A percentile compares a stretch with the other conserved stretches of the same genome.
These are phyloP conservation scores for Pseudochirops cupreus DNA, from an alignment of 2,797 vertebrate species.

Conservation along the genomic window DNA sequence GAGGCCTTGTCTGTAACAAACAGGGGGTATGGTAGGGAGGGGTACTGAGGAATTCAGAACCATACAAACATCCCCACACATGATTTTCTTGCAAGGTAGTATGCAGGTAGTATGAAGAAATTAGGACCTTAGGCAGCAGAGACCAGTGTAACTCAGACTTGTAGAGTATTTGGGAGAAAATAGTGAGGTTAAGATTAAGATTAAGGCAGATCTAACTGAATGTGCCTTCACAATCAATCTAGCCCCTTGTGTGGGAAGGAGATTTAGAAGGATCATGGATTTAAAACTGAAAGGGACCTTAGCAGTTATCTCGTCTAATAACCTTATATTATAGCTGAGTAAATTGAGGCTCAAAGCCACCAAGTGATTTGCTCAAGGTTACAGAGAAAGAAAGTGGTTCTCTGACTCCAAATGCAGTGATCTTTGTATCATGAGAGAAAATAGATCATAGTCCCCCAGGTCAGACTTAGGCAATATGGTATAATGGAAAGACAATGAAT, in stretches of 20 bases:
- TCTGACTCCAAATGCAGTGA: background rate
- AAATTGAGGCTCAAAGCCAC: background rate
- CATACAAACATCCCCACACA: background rate
- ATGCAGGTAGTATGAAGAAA: background rate
- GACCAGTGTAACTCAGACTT: background rate
- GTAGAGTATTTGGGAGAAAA: background rate
- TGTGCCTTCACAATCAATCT: background rate
- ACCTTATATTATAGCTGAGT: background rate
- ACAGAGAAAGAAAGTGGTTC: background rate
- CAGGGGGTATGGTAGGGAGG: background rate
- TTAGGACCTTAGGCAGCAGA: background rate
- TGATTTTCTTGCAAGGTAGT: background rate
- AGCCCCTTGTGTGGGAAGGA: background rate
- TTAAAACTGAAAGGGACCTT: background rate
- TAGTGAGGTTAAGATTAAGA: background rate
- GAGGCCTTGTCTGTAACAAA: background rate
- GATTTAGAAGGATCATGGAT: background rate
- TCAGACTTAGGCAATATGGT: background rate
- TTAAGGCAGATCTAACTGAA: background rate
- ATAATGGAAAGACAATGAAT: background rate
- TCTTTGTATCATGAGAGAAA: background rate
- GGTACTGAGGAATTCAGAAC: background rate
- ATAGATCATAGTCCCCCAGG: background rate
- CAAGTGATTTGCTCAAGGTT: background rate
- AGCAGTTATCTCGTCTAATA: background rate